Evolutionary conservation across 2,113 vertebrate species (phyloP).

Genomic region (Parotia lawesii): DNA sequence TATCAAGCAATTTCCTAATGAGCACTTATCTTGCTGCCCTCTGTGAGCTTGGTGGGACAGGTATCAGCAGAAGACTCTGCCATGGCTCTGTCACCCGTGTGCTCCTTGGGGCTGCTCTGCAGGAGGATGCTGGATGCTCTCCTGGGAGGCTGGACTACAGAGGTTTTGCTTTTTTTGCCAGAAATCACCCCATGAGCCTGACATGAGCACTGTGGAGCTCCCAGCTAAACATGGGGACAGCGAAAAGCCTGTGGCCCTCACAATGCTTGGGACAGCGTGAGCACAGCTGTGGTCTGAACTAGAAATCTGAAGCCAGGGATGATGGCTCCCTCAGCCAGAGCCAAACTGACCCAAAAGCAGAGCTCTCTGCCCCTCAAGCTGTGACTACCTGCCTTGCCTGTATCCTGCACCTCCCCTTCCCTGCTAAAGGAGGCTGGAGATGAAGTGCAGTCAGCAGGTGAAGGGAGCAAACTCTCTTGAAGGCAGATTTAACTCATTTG

Average conservation of each 20-base stretch:
- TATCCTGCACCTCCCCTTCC: background rate
- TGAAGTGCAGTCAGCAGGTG: background rate
- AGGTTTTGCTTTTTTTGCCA: background rate
- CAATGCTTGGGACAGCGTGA: rapidly evolving
- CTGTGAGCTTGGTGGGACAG: background rate
- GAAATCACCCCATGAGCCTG: background rate
- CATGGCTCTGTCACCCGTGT: rapidly evolving
- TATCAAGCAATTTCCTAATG: background rate
- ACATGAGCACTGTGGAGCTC: background rate
- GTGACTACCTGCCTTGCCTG: background rate
- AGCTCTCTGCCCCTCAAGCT: background rate
- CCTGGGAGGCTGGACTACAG: background rate
- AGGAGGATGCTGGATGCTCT: background rate
- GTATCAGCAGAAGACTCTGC: background rate
- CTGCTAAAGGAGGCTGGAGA: background rate
- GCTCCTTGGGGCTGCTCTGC: background rate
- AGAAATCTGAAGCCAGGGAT: background rate
- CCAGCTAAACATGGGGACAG: background rate
- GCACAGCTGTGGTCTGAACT: background rate
- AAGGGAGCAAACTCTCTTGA: background rate
- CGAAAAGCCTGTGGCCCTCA: background rate
- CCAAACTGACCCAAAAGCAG: background rate
- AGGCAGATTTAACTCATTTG: background rate
- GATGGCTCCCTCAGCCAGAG: background rate
- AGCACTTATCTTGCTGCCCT: background rate